Evolutionary conservation across 2,888 invertebrate genomes (phyloP).

Genomic region (Rugalucina vietnamica): DNA sequence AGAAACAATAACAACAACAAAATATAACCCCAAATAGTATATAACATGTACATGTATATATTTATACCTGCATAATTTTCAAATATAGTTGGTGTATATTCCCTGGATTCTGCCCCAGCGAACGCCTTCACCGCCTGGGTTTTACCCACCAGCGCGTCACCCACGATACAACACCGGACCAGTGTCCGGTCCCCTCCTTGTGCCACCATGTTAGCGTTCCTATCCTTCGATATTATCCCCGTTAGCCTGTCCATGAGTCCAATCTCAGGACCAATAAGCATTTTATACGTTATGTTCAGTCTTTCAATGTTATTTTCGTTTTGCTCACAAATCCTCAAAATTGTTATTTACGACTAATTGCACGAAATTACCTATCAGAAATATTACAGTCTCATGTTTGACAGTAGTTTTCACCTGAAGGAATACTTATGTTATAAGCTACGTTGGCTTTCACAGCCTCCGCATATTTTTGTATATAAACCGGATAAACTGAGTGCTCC

Average conservation of each 20-base stretch:
- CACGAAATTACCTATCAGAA: background rate
- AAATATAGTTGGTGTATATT: slow-evolving; percentile 57
- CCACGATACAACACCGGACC: slow-evolving; percentile 19
- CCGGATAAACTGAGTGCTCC: background rate
- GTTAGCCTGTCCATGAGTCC: slow-evolving; percentile 3
- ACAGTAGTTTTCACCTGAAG: background rate
- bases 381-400: background rate
- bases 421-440: background rate
- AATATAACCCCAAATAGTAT: too few relatives aligned
- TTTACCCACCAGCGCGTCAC: slow-evolving; percentile 21
- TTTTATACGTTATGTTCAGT: background rate
- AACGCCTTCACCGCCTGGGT: background rate
- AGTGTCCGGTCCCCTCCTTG: slow-evolving; percentile 10
- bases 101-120: slow-evolving; percentile 23
- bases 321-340: background rate
- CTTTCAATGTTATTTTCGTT: background rate
- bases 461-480: slow-evolving; percentile 7
- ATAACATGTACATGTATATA: too few relatives aligned
- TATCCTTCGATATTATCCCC: background rate
- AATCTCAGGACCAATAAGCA: background rate
- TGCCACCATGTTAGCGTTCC: slow-evolving; percentile 21
- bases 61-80: slow-evolving; percentile 69
- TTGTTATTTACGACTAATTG: background rate
- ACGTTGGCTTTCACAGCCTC: background rate
- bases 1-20: too few relatives aligned